phyloP scores from a whole-genome alignment of 2,797 vertebrate genomes.

The Bryconaethiops microstoma region DNA sequence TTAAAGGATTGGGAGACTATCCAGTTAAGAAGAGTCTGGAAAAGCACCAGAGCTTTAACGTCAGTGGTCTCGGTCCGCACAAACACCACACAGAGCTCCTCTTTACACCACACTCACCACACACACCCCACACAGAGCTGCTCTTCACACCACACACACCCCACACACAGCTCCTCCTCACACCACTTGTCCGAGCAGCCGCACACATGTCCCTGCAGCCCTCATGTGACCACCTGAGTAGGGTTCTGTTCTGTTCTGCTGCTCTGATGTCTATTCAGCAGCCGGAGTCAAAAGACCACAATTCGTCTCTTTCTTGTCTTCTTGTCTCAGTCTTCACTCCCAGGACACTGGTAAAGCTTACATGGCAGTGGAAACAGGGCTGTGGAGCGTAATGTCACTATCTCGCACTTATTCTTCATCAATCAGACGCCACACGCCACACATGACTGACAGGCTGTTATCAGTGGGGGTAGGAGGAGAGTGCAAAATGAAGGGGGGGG shows the following conservation, averaged over 20 bases:
- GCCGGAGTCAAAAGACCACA: not conserved
- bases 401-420: too few relatives aligned
- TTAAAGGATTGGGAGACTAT: conserved; percentile 46
- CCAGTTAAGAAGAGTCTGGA: conserved; percentile 36
- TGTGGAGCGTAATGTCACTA: too few relatives aligned
- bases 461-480: not conserved
- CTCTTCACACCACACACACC: not conserved
- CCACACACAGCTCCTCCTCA: too few relatives aligned
- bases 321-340: not conserved
- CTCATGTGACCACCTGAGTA: not conserved
- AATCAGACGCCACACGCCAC: not conserved
- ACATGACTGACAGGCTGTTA: not conserved
- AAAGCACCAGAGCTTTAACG: not conserved
- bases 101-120: not conserved
- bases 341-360: not conserved
- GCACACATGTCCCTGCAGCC: conserved; percentile 3
- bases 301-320: not conserved
- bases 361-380: too few relatives aligned
- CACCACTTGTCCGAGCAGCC: not conserved
- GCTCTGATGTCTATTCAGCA: not conserved
- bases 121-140: not conserved
- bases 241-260: not conserved
- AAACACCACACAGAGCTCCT: not conserved
- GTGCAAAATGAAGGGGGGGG: not conserved
- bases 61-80: not conserved